Evolutionary conservation across 2,888 invertebrate species (phyloP).

Genomic region (Hypolimnas misippus): DNA sequence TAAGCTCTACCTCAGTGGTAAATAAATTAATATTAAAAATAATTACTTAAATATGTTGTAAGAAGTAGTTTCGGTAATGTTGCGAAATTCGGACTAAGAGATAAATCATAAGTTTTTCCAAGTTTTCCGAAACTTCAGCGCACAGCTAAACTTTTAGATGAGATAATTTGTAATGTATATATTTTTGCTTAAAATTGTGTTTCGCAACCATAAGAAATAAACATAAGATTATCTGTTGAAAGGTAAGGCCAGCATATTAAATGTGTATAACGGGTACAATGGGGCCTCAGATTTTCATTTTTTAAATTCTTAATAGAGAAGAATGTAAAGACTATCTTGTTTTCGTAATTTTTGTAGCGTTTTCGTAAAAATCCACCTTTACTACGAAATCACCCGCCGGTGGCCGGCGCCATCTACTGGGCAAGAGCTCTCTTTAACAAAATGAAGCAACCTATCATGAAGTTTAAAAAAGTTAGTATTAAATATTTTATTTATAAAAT

Average conservation of each 20-base stretch:
- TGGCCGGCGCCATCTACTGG: slow-evolving; percentile 95
- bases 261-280: too few relatives aligned
- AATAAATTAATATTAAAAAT: background rate
- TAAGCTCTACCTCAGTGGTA: too few relatives aligned
- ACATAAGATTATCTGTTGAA: too few relatives aligned
- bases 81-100: background rate
- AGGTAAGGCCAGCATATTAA: too few relatives aligned
- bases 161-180: background rate
- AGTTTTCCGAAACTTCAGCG: background rate
- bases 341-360: too few relatives aligned
- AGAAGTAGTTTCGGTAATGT: background rate
- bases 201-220: too few relatives aligned
- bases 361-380: slow-evolving; percentile 87
- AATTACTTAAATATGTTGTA: background rate
- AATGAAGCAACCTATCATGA: slow-evolving; percentile 91
- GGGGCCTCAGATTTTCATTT: too few relatives aligned
- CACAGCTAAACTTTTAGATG: background rate
- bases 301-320: too few relatives aligned
- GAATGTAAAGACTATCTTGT: too few relatives aligned
- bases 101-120: background rate
- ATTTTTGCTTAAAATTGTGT: too few relatives aligned
- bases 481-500: background rate
- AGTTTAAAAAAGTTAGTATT: slow-evolving; percentile 87
- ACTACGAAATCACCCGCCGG: slow-evolving; percentile 89
- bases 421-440: slow-evolving; percentile 90